phyloP scores from a whole-genome alignment of 2,888 invertebrate genomes.

The Electrophaes corylata region DNA sequence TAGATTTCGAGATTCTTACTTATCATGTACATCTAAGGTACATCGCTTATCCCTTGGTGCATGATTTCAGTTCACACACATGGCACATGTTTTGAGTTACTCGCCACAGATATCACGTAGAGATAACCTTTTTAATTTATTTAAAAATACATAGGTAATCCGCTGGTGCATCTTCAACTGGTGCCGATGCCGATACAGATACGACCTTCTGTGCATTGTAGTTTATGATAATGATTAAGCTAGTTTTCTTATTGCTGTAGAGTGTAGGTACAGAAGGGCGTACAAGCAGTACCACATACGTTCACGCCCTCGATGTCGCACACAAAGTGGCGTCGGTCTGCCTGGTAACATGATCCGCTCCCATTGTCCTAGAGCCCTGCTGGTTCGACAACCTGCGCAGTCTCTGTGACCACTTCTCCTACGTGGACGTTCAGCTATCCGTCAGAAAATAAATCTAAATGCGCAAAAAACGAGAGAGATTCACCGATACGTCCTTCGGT shows the following conservation, averaged over 20 bases:
- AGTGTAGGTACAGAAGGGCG: background rate
- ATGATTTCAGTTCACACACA: too few relatives aligned
- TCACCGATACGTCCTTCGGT: constrained; percentile 51
- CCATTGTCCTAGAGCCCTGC: constrained; percentile 61
- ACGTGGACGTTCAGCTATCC: constrained; percentile 68
- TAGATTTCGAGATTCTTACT: too few relatives aligned
- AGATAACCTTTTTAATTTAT: too few relatives aligned
- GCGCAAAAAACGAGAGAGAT: constrained; percentile 48
- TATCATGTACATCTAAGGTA: too few relatives aligned
- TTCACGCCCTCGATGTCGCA: constrained; percentile 68
- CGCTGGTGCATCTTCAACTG: background rate
- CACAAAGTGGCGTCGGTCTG: constrained; percentile 62
- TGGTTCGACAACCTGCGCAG: constrained; percentile 78
- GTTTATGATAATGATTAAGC: background rate
- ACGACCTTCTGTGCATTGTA: too few relatives aligned
- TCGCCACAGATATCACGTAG: too few relatives aligned
- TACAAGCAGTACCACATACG: constrained; percentile 31
- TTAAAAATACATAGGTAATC: background rate
- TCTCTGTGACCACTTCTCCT: constrained; percentile 67
- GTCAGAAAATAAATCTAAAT: constrained; percentile 55
- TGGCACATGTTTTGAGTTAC: too few relatives aligned
- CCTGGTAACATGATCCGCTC: constrained; percentile 61
- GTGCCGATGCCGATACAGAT: background rate
- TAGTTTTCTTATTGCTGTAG: background rate
- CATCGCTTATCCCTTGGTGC: too few relatives aligned